Evolutionary conservation across 1,140 invertebrate species (phyloP).

Genomic region (Mycetomoellerius zeteki): DNA sequence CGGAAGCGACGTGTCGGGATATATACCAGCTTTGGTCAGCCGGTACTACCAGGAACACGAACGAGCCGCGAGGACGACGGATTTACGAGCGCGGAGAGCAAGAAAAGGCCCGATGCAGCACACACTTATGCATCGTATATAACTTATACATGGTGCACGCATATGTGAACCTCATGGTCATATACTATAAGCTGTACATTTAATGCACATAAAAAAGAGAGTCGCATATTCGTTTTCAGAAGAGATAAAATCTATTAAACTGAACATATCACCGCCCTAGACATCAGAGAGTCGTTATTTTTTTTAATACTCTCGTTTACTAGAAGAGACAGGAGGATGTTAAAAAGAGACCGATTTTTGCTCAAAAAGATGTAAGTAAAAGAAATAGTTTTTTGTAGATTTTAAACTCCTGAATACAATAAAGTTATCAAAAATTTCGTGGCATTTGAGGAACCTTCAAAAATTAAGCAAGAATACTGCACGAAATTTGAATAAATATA

Average conservation of each 20-base stretch:
- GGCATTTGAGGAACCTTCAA: too few relatives aligned
- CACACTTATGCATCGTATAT: conserved; percentile 19
- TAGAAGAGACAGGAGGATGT: neutral
- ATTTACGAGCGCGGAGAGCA: conserved; percentile 64
- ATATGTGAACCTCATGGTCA: neutral
- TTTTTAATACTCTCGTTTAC: neutral
- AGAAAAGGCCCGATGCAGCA: conserved; percentile 50
- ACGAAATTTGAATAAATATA: too few relatives aligned
- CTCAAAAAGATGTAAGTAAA: too few relatives aligned
- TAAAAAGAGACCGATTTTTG: neutral
- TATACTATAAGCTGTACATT: conserved; percentile 2
- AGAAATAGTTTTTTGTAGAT: too few relatives aligned
- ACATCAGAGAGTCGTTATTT: neutral
- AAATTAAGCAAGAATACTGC: too few relatives aligned
- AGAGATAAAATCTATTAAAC: conserved; percentile 13
- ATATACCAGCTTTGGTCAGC: conserved; percentile 46
- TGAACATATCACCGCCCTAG: neutral
- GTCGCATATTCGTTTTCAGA: neutral
- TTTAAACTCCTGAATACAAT: too few relatives aligned
- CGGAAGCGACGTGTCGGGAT: conserved; percentile 65
- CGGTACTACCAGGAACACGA: conserved; percentile 33
- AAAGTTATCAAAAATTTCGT: too few relatives aligned
- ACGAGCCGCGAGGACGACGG: conserved; percentile 43
- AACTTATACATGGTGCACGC: neutral
- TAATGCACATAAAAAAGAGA: conserved; percentile 42